Percentiles rank a stretch among this genome's conserved stretches.
Evolutionary conservation across 2,888 invertebrate species (phyloP).

Genomic region (Himalopsyche kuldschensis): DNA sequence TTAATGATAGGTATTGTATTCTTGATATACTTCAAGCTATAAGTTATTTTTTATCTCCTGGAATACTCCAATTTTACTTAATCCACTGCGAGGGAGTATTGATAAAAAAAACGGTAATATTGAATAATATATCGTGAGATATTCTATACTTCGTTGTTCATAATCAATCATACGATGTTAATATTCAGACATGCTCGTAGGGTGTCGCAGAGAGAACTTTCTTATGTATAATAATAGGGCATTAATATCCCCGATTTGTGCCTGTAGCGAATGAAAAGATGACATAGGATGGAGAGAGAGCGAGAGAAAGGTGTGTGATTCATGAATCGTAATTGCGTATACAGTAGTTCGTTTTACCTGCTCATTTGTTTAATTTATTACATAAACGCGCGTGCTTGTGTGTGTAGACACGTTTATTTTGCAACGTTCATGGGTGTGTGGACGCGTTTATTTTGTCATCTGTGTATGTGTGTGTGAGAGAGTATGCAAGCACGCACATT

Average conservation of each 20-base stretch:
- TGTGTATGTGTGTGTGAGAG: not conserved
- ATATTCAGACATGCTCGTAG: too few relatives aligned
- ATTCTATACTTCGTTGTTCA: too few relatives aligned
- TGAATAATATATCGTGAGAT: too few relatives aligned
- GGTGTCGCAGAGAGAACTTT: too few relatives aligned
- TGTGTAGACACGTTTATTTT: not conserved
- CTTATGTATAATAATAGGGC: not conserved
- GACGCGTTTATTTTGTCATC: not conserved
- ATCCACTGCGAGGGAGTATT: too few relatives aligned
- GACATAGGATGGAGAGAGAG: not conserved
- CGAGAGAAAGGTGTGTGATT: not conserved
- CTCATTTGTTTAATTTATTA: slow-evolving; percentile 21
- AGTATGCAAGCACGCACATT: not conserved
- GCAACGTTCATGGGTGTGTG: not conserved
- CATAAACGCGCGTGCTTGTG: slow-evolving; percentile 5
- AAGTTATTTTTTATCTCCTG: too few relatives aligned
- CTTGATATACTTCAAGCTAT: too few relatives aligned
- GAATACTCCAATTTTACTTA: too few relatives aligned
- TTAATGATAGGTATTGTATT: too few relatives aligned
- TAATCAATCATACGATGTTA: too few relatives aligned
- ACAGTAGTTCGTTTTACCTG: slow-evolving; percentile 16
- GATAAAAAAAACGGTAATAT: too few relatives aligned
- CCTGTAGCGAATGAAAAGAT: not conserved
- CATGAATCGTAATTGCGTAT: slow-evolving; percentile 6
- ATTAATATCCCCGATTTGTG: not conserved